Evolutionary conservation across 2,113 vertebrate genomes (phyloP), one percentile per base, ranked within the genome.

Genomic region (Ceratotherium simum): DNA sequence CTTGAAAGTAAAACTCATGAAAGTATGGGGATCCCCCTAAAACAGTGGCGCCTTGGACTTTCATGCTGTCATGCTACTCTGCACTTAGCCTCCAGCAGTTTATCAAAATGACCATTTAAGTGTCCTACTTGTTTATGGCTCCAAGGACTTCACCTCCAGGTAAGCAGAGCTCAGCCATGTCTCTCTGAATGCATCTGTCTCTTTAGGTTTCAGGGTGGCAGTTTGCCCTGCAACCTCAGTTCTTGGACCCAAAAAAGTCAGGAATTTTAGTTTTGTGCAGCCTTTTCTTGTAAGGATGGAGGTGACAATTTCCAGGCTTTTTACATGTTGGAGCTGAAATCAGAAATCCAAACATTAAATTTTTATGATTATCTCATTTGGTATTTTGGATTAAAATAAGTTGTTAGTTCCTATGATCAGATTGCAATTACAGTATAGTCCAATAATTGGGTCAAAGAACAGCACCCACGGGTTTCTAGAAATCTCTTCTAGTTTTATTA

Each of bases 381-480:
- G 23, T n/a, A 84, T 65, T 96, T 78, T 70, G 48, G 29, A 65
- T 27, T 46, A 92, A 97, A 76, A 73, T 67, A 58, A 60, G 75
- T 54, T 29, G 14, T 56, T 78, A 91, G 58, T 92, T 87, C 4
- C 36, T 73, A 14, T 73, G 54, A 79, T 51, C 62, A 83, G 33
- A 58, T 60, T 83, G 29, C 31, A 72, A 48, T 36, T 70, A 4
- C 5, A 65, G 31, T 46, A 42, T 56, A 78, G 60, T 58, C 2
- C n/a, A 83, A 65, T 51, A 60, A 92, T 73, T 72, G 9, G 27
- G 6, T 78, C 17, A 48, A 79, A 3, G 60, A 64, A 70, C 25
- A 33, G 18, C 69, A 79, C 14, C 12, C 54, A 9, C 6, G 92
- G 21, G 4, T 39, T 80, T 72, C 23, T 67, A 89, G 84, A 67